Conservation (phyloP, 2,797 vertebrate genomes). For the Martes flavigula region DNA sequence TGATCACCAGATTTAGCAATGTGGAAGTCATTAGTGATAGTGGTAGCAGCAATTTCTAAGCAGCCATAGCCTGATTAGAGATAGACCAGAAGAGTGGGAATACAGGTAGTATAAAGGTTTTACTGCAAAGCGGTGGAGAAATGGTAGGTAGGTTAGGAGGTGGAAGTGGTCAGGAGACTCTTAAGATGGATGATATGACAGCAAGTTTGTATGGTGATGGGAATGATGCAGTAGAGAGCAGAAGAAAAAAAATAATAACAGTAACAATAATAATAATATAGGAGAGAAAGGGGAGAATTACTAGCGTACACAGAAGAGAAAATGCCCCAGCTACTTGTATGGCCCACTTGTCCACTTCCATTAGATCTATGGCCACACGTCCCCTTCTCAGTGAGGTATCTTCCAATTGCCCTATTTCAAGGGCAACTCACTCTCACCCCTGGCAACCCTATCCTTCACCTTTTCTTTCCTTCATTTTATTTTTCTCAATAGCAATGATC, state of each 20-base stretch:
- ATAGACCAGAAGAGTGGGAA: not conserved
- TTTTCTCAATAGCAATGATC: not conserved
- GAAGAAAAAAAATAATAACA: not conserved
- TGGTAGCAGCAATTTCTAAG: not conserved
- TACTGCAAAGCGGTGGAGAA: not conserved
- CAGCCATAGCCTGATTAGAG: not conserved
- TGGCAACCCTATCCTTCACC: not conserved
- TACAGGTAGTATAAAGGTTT: not conserved
- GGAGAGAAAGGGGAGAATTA: not conserved
- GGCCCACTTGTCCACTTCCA: not conserved
- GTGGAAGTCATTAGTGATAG: not conserved
- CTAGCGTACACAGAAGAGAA: not conserved
- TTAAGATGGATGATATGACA: not conserved
- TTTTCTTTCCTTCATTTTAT: not conserved
- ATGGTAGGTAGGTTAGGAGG: no score
- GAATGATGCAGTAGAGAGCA: not conserved
- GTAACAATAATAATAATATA: no score
- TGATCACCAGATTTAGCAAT: not conserved
- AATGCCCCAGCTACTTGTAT: not conserved
- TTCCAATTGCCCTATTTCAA: not conserved
- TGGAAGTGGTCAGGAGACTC: not conserved
- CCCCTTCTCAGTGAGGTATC: not conserved
- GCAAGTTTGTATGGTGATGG: not conserved
- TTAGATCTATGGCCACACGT: not conserved
- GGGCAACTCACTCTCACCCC: not conserved